Base-by-base conservation (phyloP, 2,888 invertebrate genomes). In the Hipparchia semele region DNA sequence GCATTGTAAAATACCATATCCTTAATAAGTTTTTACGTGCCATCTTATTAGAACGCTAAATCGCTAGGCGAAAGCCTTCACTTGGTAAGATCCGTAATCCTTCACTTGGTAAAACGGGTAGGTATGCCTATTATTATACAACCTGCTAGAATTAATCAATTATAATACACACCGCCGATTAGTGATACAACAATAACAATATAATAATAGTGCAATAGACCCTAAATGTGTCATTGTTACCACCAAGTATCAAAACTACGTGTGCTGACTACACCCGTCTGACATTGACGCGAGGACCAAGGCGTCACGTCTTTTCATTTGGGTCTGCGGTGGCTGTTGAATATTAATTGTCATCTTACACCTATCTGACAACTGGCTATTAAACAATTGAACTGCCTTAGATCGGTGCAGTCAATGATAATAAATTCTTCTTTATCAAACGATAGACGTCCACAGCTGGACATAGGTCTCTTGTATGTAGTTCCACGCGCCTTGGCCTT, bases 211-310 rank as follows among this genome's bases (percentile, higher is more conserved):
- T 64, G 75, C 75, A 76, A 75, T 78, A 76, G 78, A 76, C 73
- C 45, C 67, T 78, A 85, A 82, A 85, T 84, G 82, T 86, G 84
- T 81, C 87, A 88, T 88, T 88, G 89, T 85, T 83, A 60, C 76
- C 59, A 80, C 79, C 70, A 58, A 71, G 64, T 70, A 80, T 80
- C 80, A 82, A 80, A 75, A 76, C 70, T 76, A 87, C 89, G 89
- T 89, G 89, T 78, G 46, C 77, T 45, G 85, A 76, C 78, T 87
- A 69, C 73, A 70, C 71, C 69, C 60, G 45, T 2, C 56, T 78
- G 86, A 73, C 88, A 88, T 86, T 89, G 89, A 79, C 73, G 74
- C 78, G 87, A 86, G 86, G 86, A 86, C 84, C 82, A 73, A 79
- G 75, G 75, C 69, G 75, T 73, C 76, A 77, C 78, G 78, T 75